Base-by-base conservation (phyloP, 2,113 vertebrate species). In the Tylochromis polylepis region DNA sequence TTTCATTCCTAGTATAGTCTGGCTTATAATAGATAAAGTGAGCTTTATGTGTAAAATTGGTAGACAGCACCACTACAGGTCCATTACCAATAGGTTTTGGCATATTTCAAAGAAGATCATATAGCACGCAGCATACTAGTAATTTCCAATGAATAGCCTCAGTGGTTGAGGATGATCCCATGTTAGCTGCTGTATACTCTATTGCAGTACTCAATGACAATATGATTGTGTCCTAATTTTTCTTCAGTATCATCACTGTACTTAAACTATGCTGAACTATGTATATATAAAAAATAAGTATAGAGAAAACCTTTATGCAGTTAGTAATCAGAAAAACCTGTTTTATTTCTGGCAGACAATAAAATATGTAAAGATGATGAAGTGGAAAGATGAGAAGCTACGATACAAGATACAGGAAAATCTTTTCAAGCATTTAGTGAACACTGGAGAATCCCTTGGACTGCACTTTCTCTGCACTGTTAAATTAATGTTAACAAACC, bases 401-500 rank as follows among this genome's bases (percentile, higher is more conserved):
- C 0, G 7, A 29, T 29, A 62, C 22, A 38, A 49, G n/a, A 82
- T 72, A n/a, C 12, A 51, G 22, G 24, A 31, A 11, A 24, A 78
- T 34, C n/a, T 57, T 46, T 11, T 56, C 27, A 18, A 77, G 43
- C 70, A 1, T 77, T 77, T 31, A 56, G 70, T 65, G 51, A 27
- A 77, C 22, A 34, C 11, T 82, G 46, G 57, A 82, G 62, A 59
- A 75, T 55, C 82, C 62, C 31, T 29, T 36, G 24, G 20, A 51
- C 27, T 11, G 8, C 24, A 24, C 51, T 67, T 77, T 20, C 4
- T 4, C 46, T 20, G 20, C 51, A n/a, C 46, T 31, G 41, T 46
- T 59, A 41, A 41, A 49, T 51, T 81, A 57, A 83, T 81, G 46
- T 65, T 31, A 81, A 72, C 41, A 86, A 60, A 34, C 24, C 2